Conservation (phyloP, 2,888 invertebrate species). For the Oligia latruncula region DNA sequence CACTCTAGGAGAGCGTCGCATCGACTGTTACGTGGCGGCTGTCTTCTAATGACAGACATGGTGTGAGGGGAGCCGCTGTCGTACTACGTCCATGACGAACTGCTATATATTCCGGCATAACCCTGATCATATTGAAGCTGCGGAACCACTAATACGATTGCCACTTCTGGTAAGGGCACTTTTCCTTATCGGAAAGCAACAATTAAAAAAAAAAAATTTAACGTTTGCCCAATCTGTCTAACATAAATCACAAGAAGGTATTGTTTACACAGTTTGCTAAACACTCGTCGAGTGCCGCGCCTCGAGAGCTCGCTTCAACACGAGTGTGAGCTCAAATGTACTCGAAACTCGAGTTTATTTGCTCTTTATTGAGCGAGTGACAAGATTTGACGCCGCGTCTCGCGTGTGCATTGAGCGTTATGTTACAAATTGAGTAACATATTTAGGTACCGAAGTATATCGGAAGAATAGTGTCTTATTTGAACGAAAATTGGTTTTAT, state of each 20-base stretch:
- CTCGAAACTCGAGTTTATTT: conserved; percentile 84
- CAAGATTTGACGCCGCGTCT: conserved; percentile 77
- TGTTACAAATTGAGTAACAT: conserved; percentile 55
- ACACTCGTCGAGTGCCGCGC: conserved; percentile 78
- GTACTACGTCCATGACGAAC: neutral
- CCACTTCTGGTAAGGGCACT: neutral
- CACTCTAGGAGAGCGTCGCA: neutral
- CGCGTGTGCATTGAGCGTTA: conserved; percentile 71
- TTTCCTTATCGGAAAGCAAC: neutral
- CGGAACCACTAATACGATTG: neutral
- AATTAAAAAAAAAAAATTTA: conserved; percentile 61
- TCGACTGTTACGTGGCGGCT: neutral
- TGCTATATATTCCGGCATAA: neutral
- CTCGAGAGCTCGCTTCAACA: conserved; percentile 76
- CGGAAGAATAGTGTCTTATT: conserved; percentile 26
- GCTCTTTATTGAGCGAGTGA: conserved; percentile 82
- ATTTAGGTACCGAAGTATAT: conserved; percentile 41
- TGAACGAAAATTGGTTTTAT: conserved; percentile 33
- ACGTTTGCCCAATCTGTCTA: conserved; percentile 72
- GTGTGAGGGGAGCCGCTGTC: neutral
- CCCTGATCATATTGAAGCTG: neutral
- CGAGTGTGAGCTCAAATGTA: conserved; percentile 81
- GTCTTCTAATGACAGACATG: neutral
- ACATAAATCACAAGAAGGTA: conserved; percentile 75
- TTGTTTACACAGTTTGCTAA: conserved; percentile 85